Base-by-base conservation (phyloP, 2,113 vertebrate genomes). In the Talpa occidentalis region DNA sequence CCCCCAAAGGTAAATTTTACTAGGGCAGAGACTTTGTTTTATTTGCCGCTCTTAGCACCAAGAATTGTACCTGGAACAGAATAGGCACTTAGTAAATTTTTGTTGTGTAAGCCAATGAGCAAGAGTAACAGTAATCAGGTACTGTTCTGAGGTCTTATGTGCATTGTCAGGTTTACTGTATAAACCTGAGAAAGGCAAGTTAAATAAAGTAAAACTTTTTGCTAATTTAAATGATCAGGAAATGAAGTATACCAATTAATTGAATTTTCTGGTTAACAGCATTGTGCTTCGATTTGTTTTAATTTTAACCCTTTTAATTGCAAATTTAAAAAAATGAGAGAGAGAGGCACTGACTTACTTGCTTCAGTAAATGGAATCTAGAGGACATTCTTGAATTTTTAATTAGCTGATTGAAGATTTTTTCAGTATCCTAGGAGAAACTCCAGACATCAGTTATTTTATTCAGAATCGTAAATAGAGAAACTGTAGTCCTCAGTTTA, bases 231-330 rank as follows among this genome's bases (percentile, higher is more conserved):
- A 93, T 80, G 10, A 76, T 95, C 54, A 90, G 26, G 17, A 89
- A 94, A 93, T 72, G 2, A 70, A 84, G 19, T 92, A 47, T 84
- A 69, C 69, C 70, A 74, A 74, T 42, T 90, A 59, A 69, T 64
- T 94, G 12, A 49, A 35, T 88, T 93, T 95, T 88, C 69, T 88
- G 67, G 19, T 69, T 94, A 73, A 84, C 70, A 85, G 30, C 22
- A 60, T 89, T 91, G 44, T 26, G 62, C 10, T 69, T 88, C 5
- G 40, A 30, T 89, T 94, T 9, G n/a, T 83, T 88, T 59, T 73
- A 28, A 92, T 90, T 93, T 96, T 90, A 76, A 69, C 15, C 10
- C 49, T 69, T 94, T 90, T 79, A 78, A 84, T 77, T 69, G 42
- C 10, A 80, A 70, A 80, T 79, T 66, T 47, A 0, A 42, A 59